These are phyloP conservation scores for Notodonta ziczac DNA, from an alignment of 2,888 invertebrate genomes.

Conservation along the genomic window DNA sequence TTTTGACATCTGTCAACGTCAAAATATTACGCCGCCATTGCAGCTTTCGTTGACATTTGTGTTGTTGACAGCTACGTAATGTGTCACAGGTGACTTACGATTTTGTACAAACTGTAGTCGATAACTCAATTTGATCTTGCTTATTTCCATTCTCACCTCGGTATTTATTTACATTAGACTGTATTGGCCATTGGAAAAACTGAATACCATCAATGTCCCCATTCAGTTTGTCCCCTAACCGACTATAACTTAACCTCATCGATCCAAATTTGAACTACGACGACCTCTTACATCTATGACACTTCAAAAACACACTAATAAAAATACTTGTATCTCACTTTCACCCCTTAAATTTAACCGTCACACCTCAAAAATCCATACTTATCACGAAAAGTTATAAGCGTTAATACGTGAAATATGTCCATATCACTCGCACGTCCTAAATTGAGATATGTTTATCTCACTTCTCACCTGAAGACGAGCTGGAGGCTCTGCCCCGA, in stretches of 20 bases:
- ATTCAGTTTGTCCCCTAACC: slow-evolving; percentile 30
- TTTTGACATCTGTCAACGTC: too few species aligned
- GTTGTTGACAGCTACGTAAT: too few species aligned
- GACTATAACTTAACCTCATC: slow-evolving; percentile 49
- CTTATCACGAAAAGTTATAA: background rate
- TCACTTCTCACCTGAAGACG: slow-evolving; percentile 78
- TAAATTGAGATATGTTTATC: slow-evolving; percentile 17
- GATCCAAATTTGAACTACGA: slow-evolving; percentile 3
- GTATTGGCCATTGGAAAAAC: too few species aligned
- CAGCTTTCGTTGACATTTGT: too few species aligned
- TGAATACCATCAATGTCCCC: slow-evolving; percentile 16
- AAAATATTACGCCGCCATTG: too few species aligned
- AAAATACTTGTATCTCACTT: slow-evolving; percentile 3
- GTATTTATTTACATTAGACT: too few species aligned
- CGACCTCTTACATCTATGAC: slow-evolving; percentile 1
- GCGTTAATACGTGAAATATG: background rate
- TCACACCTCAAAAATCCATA: background rate
- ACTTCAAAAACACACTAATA: slow-evolving; percentile 3
- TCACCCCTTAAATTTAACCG: background rate
- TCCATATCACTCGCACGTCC: slow-evolving; percentile 27
- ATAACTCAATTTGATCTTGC: too few species aligned
- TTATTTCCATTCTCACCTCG: too few species aligned
- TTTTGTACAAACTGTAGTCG: too few species aligned
- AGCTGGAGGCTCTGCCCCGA: slow-evolving; percentile 73
- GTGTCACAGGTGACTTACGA: too few species aligned